Percentiles rank a stretch among this genome's conserved stretches.
phyloP scores from a whole-genome alignment of 2,888 invertebrate genomes.

The Lysandra coridon region DNA sequence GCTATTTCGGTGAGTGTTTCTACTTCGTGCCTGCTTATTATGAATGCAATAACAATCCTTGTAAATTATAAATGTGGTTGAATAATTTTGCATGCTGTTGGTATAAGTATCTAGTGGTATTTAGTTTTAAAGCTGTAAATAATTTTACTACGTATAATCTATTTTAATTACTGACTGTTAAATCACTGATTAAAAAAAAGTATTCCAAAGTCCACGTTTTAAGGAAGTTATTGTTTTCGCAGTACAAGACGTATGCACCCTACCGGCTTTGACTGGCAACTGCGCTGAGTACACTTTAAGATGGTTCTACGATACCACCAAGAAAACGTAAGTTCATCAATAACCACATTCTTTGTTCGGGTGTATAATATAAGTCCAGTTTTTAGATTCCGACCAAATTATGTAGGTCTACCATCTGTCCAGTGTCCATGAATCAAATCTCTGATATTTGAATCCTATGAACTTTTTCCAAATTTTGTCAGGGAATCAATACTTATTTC shows the following conservation, averaged over 20 bases:
- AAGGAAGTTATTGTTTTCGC: slow-evolving; percentile 34
- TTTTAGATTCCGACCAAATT: not conserved
- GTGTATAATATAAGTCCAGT: not conserved
- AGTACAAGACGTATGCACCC: slow-evolving; percentile 81
- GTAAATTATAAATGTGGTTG: too few species aligned
- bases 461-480: too few species aligned
- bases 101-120: too few species aligned
- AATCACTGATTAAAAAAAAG: too few species aligned
- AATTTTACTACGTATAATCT: too few species aligned
- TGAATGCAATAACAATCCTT: not conserved
- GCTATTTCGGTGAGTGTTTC: slow-evolving; percentile 79
- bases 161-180: too few species aligned
- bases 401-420: not conserved
- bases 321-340: slow-evolving; percentile 57
- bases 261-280: slow-evolving; percentile 87
- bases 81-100: too few species aligned
- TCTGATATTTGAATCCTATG: too few species aligned
- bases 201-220: not conserved
- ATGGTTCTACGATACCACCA: slow-evolving; percentile 89
- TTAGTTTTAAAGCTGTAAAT: too few species aligned
- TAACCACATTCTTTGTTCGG: not conserved
- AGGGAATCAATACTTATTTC: too few species aligned
- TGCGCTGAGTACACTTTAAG: slow-evolving; percentile 85
- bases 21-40: not conserved
- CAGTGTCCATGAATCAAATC: too few species aligned